Conservation (phyloP, 2,888 invertebrate genomes). For the Ormia ochracea region DNA sequence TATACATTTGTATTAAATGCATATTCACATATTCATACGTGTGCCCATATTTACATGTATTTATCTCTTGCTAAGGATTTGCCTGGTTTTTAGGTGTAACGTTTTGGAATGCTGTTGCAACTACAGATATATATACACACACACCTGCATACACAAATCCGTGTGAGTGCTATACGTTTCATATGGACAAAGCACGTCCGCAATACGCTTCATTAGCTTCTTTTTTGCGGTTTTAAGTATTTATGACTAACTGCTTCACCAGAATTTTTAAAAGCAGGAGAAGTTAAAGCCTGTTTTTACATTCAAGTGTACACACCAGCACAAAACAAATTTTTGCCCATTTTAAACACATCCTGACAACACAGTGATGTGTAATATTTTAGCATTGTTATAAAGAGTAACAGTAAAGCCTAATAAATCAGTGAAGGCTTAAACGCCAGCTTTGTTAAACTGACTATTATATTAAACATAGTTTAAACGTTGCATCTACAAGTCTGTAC, state of each 20-base stretch:
- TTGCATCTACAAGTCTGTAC: too few species aligned
- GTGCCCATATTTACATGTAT: background rate
- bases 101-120: constrained; percentile 1
- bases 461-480: too few species aligned
- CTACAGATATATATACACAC: background rate
- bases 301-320: background rate
- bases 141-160: background rate
- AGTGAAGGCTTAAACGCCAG: too few species aligned
- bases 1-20: too few species aligned
- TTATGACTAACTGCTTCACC: constrained; percentile 38
- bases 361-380: background rate
- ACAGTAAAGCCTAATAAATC: background rate
- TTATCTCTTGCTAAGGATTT: constrained; percentile 1
- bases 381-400: background rate
- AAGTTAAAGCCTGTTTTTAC: background rate
- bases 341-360: background rate
- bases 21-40: too few species aligned
- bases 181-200: constrained; percentile 50
- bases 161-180: background rate
- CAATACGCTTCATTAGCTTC: constrained; percentile 59
- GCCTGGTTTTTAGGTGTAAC: background rate
- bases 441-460: too few species aligned
- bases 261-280: constrained; percentile 1
- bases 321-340: background rate
- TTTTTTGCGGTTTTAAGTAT: constrained; percentile 42